A percentile compares a stretch with the other conserved stretches of the same genome.
These are phyloP conservation scores for Oreotrochilus melanogaster DNA, from an alignment of 2,113 vertebrate species.

Conservation along the genomic window DNA sequence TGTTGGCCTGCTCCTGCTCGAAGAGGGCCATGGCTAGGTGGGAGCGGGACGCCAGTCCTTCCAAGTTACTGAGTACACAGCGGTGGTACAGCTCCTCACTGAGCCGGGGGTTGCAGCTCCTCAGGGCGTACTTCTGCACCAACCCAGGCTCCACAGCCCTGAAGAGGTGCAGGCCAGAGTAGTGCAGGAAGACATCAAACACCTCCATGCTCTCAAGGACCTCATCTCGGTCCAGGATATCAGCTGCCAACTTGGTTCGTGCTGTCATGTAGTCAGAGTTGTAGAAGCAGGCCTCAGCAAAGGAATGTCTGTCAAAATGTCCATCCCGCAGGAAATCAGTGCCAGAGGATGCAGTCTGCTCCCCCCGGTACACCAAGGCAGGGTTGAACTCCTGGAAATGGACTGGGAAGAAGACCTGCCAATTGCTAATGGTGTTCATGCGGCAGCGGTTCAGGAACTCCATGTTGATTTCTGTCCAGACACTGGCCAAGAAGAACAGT, in stretches of 20 bases:
- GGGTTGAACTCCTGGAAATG: slow-evolving; percentile 97
- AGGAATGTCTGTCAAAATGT: slow-evolving; percentile 91
- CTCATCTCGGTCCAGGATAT: slow-evolving; percentile 91
- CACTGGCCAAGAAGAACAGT: slow-evolving; percentile 89
- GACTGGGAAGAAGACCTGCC: slow-evolving; percentile 97
- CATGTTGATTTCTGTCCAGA: slow-evolving; percentile 90
- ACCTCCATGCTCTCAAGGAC: slow-evolving; percentile 93
- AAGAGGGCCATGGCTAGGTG: slow-evolving; percentile 93
- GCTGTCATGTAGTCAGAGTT: slow-evolving; percentile 95
- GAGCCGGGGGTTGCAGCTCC: slow-evolving; percentile 90
- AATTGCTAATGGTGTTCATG: slow-evolving; percentile 96
- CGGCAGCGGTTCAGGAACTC: slow-evolving; percentile 95
- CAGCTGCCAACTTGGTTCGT: slow-evolving; percentile 88
- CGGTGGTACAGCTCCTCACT: slow-evolving; percentile 95
- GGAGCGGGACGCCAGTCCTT: slow-evolving; percentile 90
- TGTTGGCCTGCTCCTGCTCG: slow-evolving; percentile 96
- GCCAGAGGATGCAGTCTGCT: slow-evolving; percentile 79
- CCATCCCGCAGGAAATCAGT: slow-evolving; percentile 84
- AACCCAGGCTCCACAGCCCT: slow-evolving; percentile 93
- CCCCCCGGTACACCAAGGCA: slow-evolving; percentile 81
- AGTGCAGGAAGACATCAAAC: slow-evolving; percentile 93
- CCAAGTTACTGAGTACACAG: slow-evolving; percentile 93
- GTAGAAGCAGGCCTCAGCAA: slow-evolving; percentile 96
- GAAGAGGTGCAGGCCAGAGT: slow-evolving; percentile 94
- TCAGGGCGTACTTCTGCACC: slow-evolving; percentile 88